Base-by-base conservation (phyloP, 1,140 invertebrate species). In the Diachasma alloeum region DNA sequence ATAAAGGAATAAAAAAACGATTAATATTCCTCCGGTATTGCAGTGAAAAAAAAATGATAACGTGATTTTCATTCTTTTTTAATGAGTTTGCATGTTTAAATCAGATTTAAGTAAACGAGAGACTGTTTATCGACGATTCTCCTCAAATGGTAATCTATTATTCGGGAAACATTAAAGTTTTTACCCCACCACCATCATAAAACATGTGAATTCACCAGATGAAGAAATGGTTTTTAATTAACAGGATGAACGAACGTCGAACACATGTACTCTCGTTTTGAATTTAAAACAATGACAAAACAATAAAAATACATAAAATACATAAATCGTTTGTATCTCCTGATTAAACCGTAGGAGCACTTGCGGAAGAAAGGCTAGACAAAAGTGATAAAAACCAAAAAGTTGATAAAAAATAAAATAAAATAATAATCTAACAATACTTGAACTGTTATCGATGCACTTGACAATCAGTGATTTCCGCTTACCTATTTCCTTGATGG, bases 21-120 rank as follows among this genome's bases (percentile, higher is more conserved):
- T 15, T 66, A 22, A 26, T 46, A 48, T 85, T 56, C 0, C 19
- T 75, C 39, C 39, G 9, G n/a, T 15, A 36, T 36, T 63, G 8
- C 31, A 63, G 26, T 75, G 15, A 59, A 63, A 63, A 15, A n/a
- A 63, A 63, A 26, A 63, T 24, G 24, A 63, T 24, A 63, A 31
- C 19, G 36, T 72, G 0, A 53, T 56, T 72, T 19, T 71, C 22
- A 48, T 36, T 76, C 56, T 66, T 36, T 4, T 74, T 46, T 83
- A 85, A 83, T 86, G 81, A 82, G 85, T 87, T 84, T 85, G 88
- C 92, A 93, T 92, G 92, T n/a, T n/a, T n/a, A n/a, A n/a, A n/a
- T n/a, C 4, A 17, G 5, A 71, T 44, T 46, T 48, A 71, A 78
- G 72, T 36, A 68, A 69, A 17, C 39, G 56, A 70, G 72, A 36